Conservation (phyloP, 2,113 vertebrate species). For the Notarius quadriscutis region DNA sequence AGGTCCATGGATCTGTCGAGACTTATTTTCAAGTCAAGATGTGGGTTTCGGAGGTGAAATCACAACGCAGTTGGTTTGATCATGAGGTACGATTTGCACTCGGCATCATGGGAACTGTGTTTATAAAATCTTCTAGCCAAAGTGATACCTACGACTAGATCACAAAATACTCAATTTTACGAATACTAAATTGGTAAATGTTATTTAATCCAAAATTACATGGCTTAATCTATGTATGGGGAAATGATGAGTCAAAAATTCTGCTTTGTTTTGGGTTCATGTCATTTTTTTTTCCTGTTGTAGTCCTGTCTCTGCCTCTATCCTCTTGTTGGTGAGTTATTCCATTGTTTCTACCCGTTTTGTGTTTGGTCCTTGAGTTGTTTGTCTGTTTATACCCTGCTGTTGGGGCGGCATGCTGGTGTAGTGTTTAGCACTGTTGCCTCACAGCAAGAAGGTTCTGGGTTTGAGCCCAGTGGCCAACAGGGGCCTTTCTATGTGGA, state of each 20-base stretch:
- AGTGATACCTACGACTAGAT: background rate
- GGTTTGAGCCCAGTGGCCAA: too few species aligned
- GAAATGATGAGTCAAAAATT: background rate
- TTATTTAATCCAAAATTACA: background rate
- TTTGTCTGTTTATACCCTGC: background rate
- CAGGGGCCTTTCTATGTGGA: too few species aligned
- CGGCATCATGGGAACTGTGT: background rate
- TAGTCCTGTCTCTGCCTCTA: background rate
- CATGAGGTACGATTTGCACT: background rate
- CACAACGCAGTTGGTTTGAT: background rate
- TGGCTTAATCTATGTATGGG: background rate
- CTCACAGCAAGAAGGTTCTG: too few species aligned
- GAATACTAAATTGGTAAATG: background rate
- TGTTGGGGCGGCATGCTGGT: too few species aligned
- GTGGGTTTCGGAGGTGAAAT: too few species aligned
- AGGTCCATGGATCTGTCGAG: background rate
- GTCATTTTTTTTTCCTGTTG: background rate
- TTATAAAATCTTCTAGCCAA: background rate
- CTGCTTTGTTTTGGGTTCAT: background rate
- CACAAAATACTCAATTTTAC: too few species aligned
- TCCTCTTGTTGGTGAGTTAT: background rate
- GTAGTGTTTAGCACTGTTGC: too few species aligned
- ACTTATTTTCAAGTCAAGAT: background rate
- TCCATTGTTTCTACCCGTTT: background rate
- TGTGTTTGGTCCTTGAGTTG: background rate